These are phyloP conservation scores for Phrixothrix hirtus DNA, from an alignment of 2,888 invertebrate species.

Conservation along the genomic window DNA sequence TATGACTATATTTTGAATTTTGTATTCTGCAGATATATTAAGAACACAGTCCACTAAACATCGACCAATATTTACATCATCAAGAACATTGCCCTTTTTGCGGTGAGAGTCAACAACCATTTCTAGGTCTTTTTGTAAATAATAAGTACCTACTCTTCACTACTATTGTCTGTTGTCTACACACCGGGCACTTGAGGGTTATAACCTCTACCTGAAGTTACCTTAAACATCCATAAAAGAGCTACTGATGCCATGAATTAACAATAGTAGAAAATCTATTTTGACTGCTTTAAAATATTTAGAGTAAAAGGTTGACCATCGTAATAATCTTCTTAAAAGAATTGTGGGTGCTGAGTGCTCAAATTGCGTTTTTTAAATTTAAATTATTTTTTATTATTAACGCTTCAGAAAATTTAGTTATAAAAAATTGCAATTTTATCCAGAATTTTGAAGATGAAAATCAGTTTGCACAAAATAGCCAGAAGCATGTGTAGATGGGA, in stretches of 20 bases:
- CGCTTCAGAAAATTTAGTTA: too few species aligned
- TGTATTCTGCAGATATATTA: too few species aligned
- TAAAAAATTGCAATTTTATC: too few species aligned
- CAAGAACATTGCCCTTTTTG: slow-evolving; percentile 34
- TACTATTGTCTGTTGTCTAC: slow-evolving; percentile 36
- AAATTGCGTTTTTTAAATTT: not conserved
- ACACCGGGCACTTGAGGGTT: slow-evolving; percentile 38
- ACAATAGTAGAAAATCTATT: slow-evolving; percentile 28
- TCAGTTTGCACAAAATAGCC: slow-evolving; percentile 16
- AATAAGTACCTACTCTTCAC: slow-evolving; percentile 33
- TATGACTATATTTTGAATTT: too few species aligned
- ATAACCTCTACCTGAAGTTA: slow-evolving; percentile 33
- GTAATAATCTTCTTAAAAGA: slow-evolving; percentile 14
- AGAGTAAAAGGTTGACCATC: slow-evolving; percentile 17
- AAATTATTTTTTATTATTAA: not conserved
- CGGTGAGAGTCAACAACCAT: slow-evolving; percentile 41
- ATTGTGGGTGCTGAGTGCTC: too few species aligned
- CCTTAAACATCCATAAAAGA: slow-evolving; percentile 33
- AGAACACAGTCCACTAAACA: slow-evolving; percentile 11
- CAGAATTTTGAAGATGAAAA: too few species aligned
- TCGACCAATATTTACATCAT: slow-evolving; percentile 33
- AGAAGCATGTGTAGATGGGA: slow-evolving; percentile 14
- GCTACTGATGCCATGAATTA: slow-evolving; percentile 30
- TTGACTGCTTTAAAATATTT: slow-evolving; percentile 21
- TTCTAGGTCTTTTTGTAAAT: slow-evolving; percentile 38